Percentiles rank a stretch among this genome's conserved stretches.
Conservation (phyloP, 2,113 vertebrate genomes). For the Tylochromis polylepis region DNA sequence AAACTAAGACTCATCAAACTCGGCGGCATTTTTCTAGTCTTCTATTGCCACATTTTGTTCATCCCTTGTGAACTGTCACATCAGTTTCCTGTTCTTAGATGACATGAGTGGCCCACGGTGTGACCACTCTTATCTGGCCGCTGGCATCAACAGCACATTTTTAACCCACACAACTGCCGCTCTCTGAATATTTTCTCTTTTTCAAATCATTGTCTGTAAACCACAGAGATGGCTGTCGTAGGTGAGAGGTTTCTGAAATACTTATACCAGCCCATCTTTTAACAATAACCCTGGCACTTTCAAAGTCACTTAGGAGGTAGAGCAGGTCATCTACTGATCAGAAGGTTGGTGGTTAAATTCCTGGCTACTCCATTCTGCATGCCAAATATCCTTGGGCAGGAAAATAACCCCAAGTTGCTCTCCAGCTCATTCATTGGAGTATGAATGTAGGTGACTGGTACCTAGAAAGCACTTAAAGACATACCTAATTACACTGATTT, state of each 20-base stretch:
- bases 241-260: background rate
- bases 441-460: background rate
- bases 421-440: background rate
- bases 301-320: background rate
- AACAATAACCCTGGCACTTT: too few species aligned
- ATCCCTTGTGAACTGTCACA: background rate
- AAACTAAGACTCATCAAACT: background rate
- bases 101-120: too few species aligned
- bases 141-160: background rate
- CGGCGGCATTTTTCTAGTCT: rapidly evolving
- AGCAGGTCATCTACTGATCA: background rate
- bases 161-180: background rate
- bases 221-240: background rate
- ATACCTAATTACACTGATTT: rapidly evolving
- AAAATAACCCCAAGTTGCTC: background rate
- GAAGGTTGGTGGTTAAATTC: background rate
- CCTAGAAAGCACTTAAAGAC: too few species aligned
- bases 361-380: background rate
- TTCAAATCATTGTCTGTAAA: background rate
- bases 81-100: background rate
- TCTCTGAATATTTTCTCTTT: background rate
- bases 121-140: too few species aligned
- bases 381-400: background rate
- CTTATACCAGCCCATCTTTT: background rate
- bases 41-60: background rate